Evolutionary conservation across 2,888 invertebrate genomes (phyloP).

Genomic region (Cephus spinipes): DNA sequence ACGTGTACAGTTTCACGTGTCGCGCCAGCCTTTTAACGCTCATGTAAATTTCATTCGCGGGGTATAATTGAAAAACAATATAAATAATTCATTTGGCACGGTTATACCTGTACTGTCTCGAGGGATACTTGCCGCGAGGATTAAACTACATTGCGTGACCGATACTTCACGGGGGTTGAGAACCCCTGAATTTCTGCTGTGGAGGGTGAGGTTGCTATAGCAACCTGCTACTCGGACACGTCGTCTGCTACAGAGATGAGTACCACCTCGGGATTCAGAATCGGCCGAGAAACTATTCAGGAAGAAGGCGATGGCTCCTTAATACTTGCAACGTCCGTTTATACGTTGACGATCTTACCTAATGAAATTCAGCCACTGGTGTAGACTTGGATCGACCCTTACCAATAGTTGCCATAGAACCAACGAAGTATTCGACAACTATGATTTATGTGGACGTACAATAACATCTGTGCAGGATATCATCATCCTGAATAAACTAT

Average conservation of each 20-base stretch:
- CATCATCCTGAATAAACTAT: not conserved
- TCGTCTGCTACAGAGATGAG: slow-evolving; percentile 34
- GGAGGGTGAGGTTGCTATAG: slow-evolving; percentile 43
- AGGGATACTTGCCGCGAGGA: not conserved
- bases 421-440: not conserved
- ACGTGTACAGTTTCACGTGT: not conserved
- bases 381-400: not conserved
- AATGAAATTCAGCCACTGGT: not conserved
- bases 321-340: not conserved
- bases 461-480: not conserved
- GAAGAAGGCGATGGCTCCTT: not conserved
- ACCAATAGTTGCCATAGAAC: not conserved
- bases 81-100: slow-evolving; percentile 17
- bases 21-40: not conserved
- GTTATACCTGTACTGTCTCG: not conserved
- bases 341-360: not conserved
- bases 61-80: slow-evolving; percentile 18
- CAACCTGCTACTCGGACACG: slow-evolving; percentile 50
- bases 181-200: slow-evolving; percentile 22
- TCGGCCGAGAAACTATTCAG: slow-evolving; percentile 1
- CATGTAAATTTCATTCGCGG: slow-evolving; percentile 12
- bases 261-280: slow-evolving; percentile 23
- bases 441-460: not conserved
- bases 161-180: slow-evolving; percentile 24
- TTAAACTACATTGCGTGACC: not conserved